phyloP scores from a whole-genome alignment of 2,113 vertebrate genomes.

The Xiphophorus maculatus region DNA sequence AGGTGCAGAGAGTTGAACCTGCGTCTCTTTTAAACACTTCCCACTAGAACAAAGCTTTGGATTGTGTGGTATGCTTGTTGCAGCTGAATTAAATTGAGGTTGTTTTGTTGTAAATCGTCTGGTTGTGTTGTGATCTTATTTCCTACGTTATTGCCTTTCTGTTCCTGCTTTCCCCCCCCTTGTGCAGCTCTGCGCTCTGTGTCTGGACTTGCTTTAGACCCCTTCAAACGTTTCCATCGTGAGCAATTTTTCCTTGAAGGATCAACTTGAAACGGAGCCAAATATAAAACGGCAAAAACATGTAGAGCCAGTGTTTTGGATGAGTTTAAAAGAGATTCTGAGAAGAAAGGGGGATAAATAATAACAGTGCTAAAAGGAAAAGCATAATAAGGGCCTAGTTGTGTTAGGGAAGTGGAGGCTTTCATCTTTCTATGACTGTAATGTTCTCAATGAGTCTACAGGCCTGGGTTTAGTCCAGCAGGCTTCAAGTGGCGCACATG shows the following conservation, averaged over 20 bases:
- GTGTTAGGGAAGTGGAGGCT: slow-evolving; percentile 72
- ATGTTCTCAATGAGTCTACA: slow-evolving; percentile 76
- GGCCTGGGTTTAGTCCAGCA: slow-evolving; percentile 71
- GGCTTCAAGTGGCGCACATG: slow-evolving; percentile 76
- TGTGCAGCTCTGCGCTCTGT: slow-evolving; percentile 46
- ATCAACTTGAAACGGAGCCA: slow-evolving; percentile 77
- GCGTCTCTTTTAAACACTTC: slow-evolving; percentile 9
- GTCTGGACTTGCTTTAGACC: slow-evolving; percentile 76
- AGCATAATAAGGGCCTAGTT: slow-evolving; percentile 77
- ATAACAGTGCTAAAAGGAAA: slow-evolving; percentile 78
- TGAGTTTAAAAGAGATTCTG: slow-evolving; percentile 75
- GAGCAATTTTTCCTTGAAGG: slow-evolving; percentile 72
- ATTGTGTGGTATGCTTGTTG: slow-evolving; percentile 13
- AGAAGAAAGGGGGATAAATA: slow-evolving; percentile 81
- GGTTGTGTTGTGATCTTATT: slow-evolving; percentile 13
- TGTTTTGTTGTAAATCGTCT: slow-evolving; percentile 27
- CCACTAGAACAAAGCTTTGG: background rate
- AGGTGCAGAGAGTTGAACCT: slow-evolving; percentile 48
- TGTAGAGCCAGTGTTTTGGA: slow-evolving; percentile 76
- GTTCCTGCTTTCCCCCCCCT: slow-evolving; percentile 55
- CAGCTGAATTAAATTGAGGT: slow-evolving; percentile 20
- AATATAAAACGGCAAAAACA: slow-evolving; percentile 77
- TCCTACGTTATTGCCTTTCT: slow-evolving; percentile 42
- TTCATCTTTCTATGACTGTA: slow-evolving; percentile 82
- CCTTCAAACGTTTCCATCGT: slow-evolving; percentile 76